Conservation (phyloP, 2,113 vertebrate species). For the Amphiprion ocellaris region DNA sequence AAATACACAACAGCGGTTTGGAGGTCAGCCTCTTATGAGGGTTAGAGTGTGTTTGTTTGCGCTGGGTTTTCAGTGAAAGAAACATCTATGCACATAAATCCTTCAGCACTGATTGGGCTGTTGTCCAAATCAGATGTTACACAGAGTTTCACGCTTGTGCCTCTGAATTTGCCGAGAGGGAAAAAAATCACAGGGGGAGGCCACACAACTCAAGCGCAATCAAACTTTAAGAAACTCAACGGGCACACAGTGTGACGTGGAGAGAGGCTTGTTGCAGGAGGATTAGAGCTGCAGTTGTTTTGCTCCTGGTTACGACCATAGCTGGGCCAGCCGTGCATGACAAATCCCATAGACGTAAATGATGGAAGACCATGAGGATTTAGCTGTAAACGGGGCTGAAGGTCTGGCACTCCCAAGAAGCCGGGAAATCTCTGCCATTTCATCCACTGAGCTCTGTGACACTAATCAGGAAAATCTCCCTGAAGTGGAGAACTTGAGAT, state of each 20-base stretch:
- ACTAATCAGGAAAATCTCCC: conserved; percentile 77
- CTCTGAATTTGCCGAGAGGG: conserved; percentile 41
- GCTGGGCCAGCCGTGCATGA: conserved; percentile 55
- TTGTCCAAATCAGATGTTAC: conserved; percentile 53
- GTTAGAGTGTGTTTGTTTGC: conserved; percentile 54
- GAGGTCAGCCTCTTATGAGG: conserved; percentile 14
- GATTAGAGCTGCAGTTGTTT: conserved; percentile 75
- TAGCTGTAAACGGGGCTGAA: conserved; percentile 19
- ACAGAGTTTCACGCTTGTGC: conserved; percentile 63
- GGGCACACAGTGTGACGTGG: conserved; percentile 69
- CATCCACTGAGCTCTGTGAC: conserved; percentile 60
- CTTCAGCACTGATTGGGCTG: conserved; percentile 46
- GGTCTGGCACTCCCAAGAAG: conserved; percentile 28
- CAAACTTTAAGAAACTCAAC: conserved; percentile 64
- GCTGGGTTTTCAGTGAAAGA: conserved; percentile 46
- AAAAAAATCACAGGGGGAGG: conserved; percentile 33
- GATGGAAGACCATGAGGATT: conserved; percentile 52
- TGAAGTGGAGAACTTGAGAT: conserved; percentile 72
- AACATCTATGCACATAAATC: conserved; percentile 61
- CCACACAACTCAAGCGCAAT: conserved; percentile 52
- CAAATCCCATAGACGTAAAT: conserved; percentile 65
- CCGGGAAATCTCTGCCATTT: conserved; percentile 40
- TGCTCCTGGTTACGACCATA: conserved; percentile 51
- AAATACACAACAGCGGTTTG: conserved; percentile 44
- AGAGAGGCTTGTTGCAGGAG: conserved; percentile 68